Evolutionary conservation across 2,797 vertebrate species (phyloP).

Genomic region (Neosilurus hyrtlii): DNA sequence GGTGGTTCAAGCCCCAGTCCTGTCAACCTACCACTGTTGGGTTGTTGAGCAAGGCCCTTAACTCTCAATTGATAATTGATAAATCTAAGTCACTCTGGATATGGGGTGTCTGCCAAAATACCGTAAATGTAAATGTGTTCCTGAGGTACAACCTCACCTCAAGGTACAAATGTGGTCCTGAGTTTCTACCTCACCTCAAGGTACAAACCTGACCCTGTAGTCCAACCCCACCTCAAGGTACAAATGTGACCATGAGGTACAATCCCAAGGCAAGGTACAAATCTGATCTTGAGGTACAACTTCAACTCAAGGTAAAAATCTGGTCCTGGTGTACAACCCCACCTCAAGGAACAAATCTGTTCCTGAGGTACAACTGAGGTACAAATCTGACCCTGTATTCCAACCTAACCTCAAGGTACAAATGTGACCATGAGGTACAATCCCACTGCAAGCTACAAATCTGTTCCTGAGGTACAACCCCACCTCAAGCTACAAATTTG

Average conservation of each 20-base stretch:
- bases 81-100: too few species aligned
- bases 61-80: too few species aligned
- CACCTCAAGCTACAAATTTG: background rate
- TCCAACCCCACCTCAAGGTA: background rate
- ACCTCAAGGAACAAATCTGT: background rate
- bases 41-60: too few species aligned
- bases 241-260: background rate
- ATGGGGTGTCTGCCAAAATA: too few species aligned
- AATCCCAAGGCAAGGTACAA: background rate
- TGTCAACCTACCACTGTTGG: too few species aligned
- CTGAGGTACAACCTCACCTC: background rate
- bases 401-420: background rate
- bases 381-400: too few species aligned
- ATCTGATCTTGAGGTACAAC: too few species aligned
- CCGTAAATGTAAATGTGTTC: background rate
- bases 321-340: background rate
- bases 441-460: background rate
- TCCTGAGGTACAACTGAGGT: background rate
- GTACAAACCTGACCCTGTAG: background rate
- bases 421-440: background rate
- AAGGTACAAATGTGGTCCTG: background rate
- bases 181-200: background rate
- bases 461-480: too few species aligned
- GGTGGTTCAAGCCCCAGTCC: too few species aligned
- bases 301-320: background rate